Base-by-base conservation (phyloP, 2,888 invertebrate species). In the Phoronis australis region DNA sequence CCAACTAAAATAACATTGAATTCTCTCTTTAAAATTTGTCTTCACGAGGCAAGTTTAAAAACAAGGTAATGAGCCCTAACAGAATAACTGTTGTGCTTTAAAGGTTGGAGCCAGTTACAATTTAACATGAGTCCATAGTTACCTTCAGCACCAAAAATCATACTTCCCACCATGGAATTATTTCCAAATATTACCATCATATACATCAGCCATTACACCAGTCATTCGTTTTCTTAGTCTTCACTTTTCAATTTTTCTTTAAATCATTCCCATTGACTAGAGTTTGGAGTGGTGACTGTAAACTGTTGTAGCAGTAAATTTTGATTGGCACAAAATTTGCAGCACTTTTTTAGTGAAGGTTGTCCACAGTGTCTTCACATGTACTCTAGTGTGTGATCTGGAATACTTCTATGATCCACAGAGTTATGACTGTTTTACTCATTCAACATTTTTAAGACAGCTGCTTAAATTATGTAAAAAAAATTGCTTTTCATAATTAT, bases 61-160 rank as follows among this genome's bases (percentile, higher is more conserved):
- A 2, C 37, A 38, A 35, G 37, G 24, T 50, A 45, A 20, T 45
- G 2, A 15, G 44, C 50, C 6, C 50, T 45, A 18, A 45, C 37
- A 26, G 45, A 50, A 35, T 50, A 50, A 9, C 20, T 40, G 18
- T 37, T 40, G 40, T 50, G 42, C 21, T 46, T 37, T 31, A 42
- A 50, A n/a, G 50, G 50, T 37, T 50, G 50, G 37, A 50, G 45
- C 45, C 50, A 50, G 40, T 50, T 45, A 24, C 45, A 22, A 41
- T 50, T 50, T 12, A 50, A 21, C 45, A 50, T 50, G 2, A 50
- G 18, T 24, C 25, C 45, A 41, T 45, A 50, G 25, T 50, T 42
- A 27, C 41, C 25, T 25, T 22, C 22, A 1, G 35, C 37, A 20
- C 37, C 35, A 21, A 45, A 50, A 45, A 25, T 9, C 4, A 23